Percentiles rank a stretch among this genome's conserved stretches.
Evolutionary conservation across 2,797 vertebrate species (phyloP).

Genomic region (Tapirus indicus): DNA sequence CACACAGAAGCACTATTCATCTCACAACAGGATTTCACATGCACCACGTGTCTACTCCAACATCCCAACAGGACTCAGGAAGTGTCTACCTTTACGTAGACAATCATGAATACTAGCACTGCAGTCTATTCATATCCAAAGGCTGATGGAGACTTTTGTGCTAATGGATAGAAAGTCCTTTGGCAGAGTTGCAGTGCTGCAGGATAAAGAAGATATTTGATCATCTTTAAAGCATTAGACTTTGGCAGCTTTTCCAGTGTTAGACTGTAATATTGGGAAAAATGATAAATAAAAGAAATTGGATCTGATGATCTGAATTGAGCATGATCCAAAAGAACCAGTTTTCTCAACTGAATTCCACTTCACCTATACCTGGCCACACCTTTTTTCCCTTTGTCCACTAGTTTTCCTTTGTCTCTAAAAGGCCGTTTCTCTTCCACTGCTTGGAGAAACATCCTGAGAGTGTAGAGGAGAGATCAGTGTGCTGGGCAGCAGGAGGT

Average conservation of each 20-base stretch:
- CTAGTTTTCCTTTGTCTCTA: not conserved
- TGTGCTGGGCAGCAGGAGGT: not conserved
- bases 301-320: not conserved
- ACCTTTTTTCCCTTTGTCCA: not conserved
- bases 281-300: not conserved
- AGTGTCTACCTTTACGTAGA: not conserved
- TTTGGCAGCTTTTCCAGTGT: not conserved
- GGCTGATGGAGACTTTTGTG: not conserved
- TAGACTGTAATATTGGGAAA: not conserved
- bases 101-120: not conserved
- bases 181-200: not conserved
- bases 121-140: not conserved
- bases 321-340: not conserved
- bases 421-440: not conserved
- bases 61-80: not conserved
- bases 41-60: not conserved
- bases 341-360: slow-evolving; percentile 24
- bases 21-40: not conserved
- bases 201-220: not conserved
- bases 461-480: fast-evolving
- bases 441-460: not conserved
- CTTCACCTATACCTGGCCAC: not conserved
- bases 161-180: not conserved
- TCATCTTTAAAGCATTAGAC: not conserved
- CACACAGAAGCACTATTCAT: not conserved